Conservation (phyloP, 2,888 invertebrate genomes). For the Apodemia hepburni region DNA sequence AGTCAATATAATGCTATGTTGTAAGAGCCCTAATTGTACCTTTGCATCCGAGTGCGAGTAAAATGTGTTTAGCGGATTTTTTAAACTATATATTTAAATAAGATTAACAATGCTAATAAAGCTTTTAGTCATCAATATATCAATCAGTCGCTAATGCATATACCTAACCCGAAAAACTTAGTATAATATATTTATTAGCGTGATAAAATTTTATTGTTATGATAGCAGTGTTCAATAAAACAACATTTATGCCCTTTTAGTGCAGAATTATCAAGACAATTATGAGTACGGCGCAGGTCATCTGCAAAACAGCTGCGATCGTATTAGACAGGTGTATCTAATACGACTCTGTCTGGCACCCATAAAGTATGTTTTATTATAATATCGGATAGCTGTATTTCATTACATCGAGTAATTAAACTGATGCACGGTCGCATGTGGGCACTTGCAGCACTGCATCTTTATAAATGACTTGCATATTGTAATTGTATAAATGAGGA, state of each 20-base stretch:
- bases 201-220: constrained; percentile 19
- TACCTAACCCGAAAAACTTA: no score
- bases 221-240: constrained; percentile 12
- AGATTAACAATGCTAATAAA: no score
- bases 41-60: no score
- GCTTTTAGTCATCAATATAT: no score
- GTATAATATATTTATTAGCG: neutral
- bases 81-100: no score
- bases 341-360: constrained; percentile 35
- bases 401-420: neutral
- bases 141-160: no score
- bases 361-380: constrained; percentile 18
- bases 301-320: constrained; percentile 48
- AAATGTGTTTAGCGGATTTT: no score
- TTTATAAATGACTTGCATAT: constrained; percentile 8
- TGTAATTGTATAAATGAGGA: neutral
- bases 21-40: no score
- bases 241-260: constrained; percentile 21
- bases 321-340: constrained; percentile 70
- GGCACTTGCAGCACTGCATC: neutral
- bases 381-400: constrained; percentile 21
- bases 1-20: no score
- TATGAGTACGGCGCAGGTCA: constrained; percentile 27
- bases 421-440: neutral
- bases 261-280: constrained; percentile 25